A percentile compares a stretch with the other conserved stretches of the same genome.
phyloP scores from a whole-genome alignment of 1,140 invertebrate species.

The Araneus ventricosus region DNA sequence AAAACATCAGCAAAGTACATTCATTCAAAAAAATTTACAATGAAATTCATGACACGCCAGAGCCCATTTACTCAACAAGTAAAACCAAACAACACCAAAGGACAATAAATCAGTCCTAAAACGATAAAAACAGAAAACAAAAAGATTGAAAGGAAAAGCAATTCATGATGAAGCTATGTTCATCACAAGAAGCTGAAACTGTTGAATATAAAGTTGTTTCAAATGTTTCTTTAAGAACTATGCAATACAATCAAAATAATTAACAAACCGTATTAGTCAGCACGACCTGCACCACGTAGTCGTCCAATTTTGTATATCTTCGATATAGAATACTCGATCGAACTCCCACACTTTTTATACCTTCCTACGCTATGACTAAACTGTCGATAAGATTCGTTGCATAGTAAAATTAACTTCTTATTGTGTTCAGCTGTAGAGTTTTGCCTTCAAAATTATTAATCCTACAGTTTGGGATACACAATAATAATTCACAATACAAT shows the following conservation, averaged over 20 bases:
- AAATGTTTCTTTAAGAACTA: conserved; percentile 68
- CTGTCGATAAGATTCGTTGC: conserved; percentile 65
- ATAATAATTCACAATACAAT: neutral
- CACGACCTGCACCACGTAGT: conserved; percentile 54
- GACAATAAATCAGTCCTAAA: neutral
- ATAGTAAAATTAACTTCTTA: neutral
- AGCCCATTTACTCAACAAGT: too few relatives aligned
- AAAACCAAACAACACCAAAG: too few relatives aligned
- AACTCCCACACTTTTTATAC: conserved; percentile 5
- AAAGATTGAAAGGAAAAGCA: neutral
- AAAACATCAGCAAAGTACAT: too few relatives aligned
- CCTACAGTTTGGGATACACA: neutral
- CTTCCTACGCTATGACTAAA: conserved; percentile 7
- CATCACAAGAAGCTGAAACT: neutral
- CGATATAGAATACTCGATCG: neutral
- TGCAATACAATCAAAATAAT: neutral
- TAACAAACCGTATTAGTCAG: conserved; percentile 45
- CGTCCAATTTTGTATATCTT: conserved; percentile 5
- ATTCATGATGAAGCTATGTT: neutral
- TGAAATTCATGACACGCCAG: too few relatives aligned
- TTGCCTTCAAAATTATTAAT: neutral
- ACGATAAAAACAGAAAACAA: neutral
- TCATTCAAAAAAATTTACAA: too few relatives aligned
- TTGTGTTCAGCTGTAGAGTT: neutral
- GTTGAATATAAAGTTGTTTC: conserved; percentile 62